Conservation (phyloP, 2,888 invertebrate genomes). For the Ditylenchus weischeri region DNA sequence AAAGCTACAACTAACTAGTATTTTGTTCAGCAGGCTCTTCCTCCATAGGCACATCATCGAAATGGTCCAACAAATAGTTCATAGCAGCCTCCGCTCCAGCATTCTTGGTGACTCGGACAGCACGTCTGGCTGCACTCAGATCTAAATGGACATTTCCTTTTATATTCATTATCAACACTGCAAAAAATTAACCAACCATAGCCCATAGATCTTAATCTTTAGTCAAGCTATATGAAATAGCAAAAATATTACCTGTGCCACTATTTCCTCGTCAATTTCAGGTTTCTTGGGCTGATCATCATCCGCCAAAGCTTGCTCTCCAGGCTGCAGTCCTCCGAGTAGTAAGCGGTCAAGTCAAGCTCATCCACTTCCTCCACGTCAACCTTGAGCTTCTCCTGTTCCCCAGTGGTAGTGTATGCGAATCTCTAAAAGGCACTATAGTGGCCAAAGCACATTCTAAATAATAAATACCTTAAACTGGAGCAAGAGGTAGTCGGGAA, state of each 20-base stretch:
- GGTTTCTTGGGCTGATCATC: slow-evolving; percentile 15
- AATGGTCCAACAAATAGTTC: slow-evolving; percentile 36
- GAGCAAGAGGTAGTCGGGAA: slow-evolving; percentile 87
- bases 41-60: slow-evolving; percentile 37
- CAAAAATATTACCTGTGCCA: background rate
- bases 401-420: slow-evolving; percentile 62
- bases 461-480: slow-evolving; percentile 82
- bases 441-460: no score
- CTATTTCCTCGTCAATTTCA: background rate
- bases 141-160: no score
- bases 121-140: slow-evolving; percentile 62
- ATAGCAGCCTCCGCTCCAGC: slow-evolving; percentile 30
- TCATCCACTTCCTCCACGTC: slow-evolving; percentile 78
- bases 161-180: no score
- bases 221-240: no score
- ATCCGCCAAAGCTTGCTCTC: slow-evolving; percentile 69
- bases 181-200: background rate
- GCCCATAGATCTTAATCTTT: slow-evolving; percentile 9
- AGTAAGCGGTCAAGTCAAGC: slow-evolving; percentile 75
- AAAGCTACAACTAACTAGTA: background rate
- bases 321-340: slow-evolving; percentile 70
- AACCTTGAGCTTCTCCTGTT: slow-evolving; percentile 92
- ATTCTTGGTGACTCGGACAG: slow-evolving; percentile 77
- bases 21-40: slow-evolving; percentile 18
- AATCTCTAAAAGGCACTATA: slow-evolving; percentile 7